Evolutionary conservation across 1,140 invertebrate genomes (phyloP), one percentile per base, ranked within the genome.

Genomic region (Hypsibius dujardini): DNA sequence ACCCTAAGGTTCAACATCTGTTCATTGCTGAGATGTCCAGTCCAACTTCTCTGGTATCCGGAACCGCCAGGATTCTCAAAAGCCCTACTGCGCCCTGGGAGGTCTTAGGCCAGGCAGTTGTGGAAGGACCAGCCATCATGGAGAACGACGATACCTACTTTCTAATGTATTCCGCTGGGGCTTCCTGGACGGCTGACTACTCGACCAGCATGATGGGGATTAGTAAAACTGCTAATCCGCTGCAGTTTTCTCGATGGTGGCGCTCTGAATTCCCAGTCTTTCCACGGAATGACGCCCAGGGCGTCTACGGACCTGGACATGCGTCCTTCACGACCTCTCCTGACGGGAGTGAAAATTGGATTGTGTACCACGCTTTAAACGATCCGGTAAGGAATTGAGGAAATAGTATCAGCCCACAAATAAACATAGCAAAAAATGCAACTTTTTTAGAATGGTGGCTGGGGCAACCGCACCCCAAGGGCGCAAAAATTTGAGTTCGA

Each of bases 1-100:
- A 56, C 50, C 50, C 50, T 7, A 56, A 12, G 50, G 50, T 56
- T n/a, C 50, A 56, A 56, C 50, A 56, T 56, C 50, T 56, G 50
- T 56, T 56, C 50, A 56, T 56, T n/a, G 50, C 50, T n/a, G 50
- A 56, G 50, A 56, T 56, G 50, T 7, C 50, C 50, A 56, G 50
- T 56, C 50, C 50, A 56, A 56, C 50, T 56, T 56, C 50, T n/a
- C 7, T 56, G 7, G 50, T 56, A 7, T n/a, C 50, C 50, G 50
- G 50, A 12, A 56, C 50, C 7, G 50, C 50, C 7, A 56, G 7
- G 7, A 12, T 56, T 7, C 7, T 56, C 50, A 56, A 56, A n/a
- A 56, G 50, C 50, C 50, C 50, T 12, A n/a, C n/a, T 56, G 7
- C n/a, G 7, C 50, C 7, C n/a, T 56, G 50, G 50, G 50, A 56